phyloP scores from a whole-genome alignment of 2,797 vertebrate species.

The Brotogeris chrysoptera region DNA sequence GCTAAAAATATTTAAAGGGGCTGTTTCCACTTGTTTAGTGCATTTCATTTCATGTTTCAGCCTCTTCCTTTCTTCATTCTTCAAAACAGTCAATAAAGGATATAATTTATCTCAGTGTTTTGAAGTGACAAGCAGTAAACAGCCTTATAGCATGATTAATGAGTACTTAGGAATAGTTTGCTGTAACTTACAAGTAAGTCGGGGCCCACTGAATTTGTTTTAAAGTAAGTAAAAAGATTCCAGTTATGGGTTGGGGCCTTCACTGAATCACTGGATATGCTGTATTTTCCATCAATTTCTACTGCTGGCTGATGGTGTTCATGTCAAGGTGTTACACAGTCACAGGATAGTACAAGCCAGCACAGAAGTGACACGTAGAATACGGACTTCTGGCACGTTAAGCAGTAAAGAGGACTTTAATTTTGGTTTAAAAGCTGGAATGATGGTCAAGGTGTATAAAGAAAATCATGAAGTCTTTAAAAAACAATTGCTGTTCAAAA shows the following conservation, averaged over 20 bases:
- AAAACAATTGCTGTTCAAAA: not conserved
- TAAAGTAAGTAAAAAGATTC: not conserved
- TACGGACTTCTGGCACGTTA: not conserved
- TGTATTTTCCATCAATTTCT: not conserved
- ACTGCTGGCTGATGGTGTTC: not conserved
- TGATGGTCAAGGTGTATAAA: not conserved
- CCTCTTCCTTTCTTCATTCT: not conserved
- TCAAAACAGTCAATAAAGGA: not conserved
- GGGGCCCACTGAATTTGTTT: not conserved
- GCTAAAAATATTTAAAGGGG: slow-evolving; percentile 70
- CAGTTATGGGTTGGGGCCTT: not conserved
- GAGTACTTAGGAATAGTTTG: slow-evolving; percentile 43
- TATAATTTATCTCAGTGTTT: not conserved
- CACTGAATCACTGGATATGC: not conserved
- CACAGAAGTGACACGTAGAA: not conserved
- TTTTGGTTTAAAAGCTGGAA: not conserved
- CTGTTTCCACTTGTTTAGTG: slow-evolving; percentile 71
- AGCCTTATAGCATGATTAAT: slow-evolving; percentile 63
- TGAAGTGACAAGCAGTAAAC: slow-evolving; percentile 46
- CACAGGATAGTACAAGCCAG: not conserved
- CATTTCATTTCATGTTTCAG: slow-evolving; percentile 46
- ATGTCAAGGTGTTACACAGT: not conserved
- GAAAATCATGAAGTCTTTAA: not conserved
- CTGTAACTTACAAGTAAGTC: slow-evolving; percentile 35
- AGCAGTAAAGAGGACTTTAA: not conserved